Base-by-base conservation (phyloP, 1,140 invertebrate species). In the Drosophila trapezifrons region DNA sequence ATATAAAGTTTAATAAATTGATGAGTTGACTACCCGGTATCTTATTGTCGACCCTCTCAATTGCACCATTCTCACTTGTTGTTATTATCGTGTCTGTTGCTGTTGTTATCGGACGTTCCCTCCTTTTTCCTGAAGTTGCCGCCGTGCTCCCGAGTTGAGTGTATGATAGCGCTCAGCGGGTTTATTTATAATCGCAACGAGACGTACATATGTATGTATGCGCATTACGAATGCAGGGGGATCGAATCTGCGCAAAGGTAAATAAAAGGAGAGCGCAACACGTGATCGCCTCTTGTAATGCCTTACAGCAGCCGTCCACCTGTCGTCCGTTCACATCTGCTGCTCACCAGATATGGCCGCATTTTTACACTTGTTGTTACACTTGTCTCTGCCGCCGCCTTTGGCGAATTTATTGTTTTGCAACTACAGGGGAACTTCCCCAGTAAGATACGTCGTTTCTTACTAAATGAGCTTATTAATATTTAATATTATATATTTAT, bases 101-200 rank as follows among this genome's bases (percentile, higher is more conserved):
- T 54, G 51, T 54, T 54, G 51, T 54, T 54, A 54, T 54, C 51
- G 51, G 51, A 35, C 51, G 32, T 54, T 54, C 51, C 35, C 51
- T 52, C 13, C 32, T 10, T 15, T 18, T 18, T 13, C 12, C 18
- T 10, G 27, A 20, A 52, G 49, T 22, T 2, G 18, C 51, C 32
- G 51, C 13, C 18, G 18, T 13, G 13, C 51, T 54, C 35, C 18
- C 17, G 29, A 37, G 51, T 6, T n/a, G 32, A 10, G 51, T 20
- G 18, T 37, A 22, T 54, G 51, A 54, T 54, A 54, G 32, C 32
- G 51, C 51, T 54, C 5, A 22, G 51, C 32, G 51, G 13, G 32
- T 37, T 54, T 54, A 54, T 54, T 54, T 54, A 54, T 54, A 54
- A 54, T 54, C 18, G 32, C 51, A 54, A 37, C 13, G 32, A 54